Evolutionary conservation across 1,140 invertebrate genomes (phyloP).

Genomic region (Diprion similis): DNA sequence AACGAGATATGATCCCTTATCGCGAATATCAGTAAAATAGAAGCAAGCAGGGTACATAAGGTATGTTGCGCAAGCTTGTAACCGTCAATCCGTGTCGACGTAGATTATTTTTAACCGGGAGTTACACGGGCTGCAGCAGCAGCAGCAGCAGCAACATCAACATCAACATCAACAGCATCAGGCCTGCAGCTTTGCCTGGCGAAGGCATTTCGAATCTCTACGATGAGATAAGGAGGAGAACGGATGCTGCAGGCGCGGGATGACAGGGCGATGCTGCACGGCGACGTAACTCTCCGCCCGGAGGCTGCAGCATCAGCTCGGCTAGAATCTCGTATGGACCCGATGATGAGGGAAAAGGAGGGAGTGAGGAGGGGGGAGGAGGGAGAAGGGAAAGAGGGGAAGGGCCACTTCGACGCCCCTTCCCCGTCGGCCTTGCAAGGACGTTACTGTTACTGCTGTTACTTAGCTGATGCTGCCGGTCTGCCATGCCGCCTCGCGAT

Average conservation of each 20-base stretch:
- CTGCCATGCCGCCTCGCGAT: neutral
- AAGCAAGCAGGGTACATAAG: too few species aligned
- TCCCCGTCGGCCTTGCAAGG: conserved; percentile 33
- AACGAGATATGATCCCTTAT: too few species aligned
- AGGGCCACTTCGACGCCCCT: conserved; percentile 25
- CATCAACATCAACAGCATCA: too few species aligned
- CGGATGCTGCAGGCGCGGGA: neutral
- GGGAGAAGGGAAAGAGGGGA: conserved; percentile 15
- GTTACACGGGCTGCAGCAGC: too few species aligned
- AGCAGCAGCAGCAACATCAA: too few species aligned
- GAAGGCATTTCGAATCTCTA: neutral
- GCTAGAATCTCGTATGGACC: neutral
- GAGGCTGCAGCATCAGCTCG: neutral
- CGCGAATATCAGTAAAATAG: too few species aligned
- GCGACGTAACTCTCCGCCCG: neutral
- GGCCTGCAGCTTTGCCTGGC: too few species aligned
- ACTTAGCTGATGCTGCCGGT: neutral
- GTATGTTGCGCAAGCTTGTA: too few species aligned
- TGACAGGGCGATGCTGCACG: neutral
- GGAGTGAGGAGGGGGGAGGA: conserved; percentile 2
- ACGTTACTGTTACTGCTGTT: conserved; percentile 29
- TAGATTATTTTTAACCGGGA: too few species aligned
- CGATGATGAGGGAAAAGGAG: neutral
- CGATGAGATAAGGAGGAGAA: neutral
- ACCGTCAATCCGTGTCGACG: too few species aligned